These are phyloP conservation scores for Bimastos eiseni DNA, from an alignment of 2,888 invertebrate genomes.

Conservation along the genomic window DNA sequence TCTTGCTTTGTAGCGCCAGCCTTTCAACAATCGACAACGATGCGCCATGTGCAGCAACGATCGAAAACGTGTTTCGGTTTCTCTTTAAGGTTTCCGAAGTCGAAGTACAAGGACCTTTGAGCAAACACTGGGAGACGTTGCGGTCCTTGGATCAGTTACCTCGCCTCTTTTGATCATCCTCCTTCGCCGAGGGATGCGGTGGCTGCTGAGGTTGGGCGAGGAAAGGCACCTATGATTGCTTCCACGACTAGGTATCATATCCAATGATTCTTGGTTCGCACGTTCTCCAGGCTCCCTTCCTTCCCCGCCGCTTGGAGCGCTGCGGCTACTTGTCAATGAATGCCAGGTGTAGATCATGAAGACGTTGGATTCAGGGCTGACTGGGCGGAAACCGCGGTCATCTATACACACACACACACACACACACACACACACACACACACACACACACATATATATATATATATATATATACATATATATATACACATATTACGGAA, in stretches of 20 bases:
- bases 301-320: not conserved
- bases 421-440: too few relatives aligned
- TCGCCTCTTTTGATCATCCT: not conserved
- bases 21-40: not conserved
- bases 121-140: not conserved
- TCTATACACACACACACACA: too few relatives aligned
- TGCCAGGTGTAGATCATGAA: not conserved
- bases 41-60: not conserved
- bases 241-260: not conserved
- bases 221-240: slow-evolving; percentile 1
- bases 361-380: not conserved
- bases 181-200: not conserved
- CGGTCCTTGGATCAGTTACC: not conserved
- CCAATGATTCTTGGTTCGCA: too few relatives aligned
- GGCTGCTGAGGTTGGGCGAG: not conserved
- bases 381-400: not conserved
- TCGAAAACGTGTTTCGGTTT: not conserved
- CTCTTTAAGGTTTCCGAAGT: not conserved
- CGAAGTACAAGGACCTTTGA: not conserved
- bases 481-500: too few relatives aligned
- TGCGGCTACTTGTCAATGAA: not conserved
- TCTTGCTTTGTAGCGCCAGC: not conserved
- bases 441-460: not conserved
- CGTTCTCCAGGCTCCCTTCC: not conserved
- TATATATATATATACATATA: not conserved